Evolutionary conservation across 1,140 invertebrate genomes (phyloP), one percentile per base, ranked within the genome.

Genomic region (Drosophila arizonae): DNA sequence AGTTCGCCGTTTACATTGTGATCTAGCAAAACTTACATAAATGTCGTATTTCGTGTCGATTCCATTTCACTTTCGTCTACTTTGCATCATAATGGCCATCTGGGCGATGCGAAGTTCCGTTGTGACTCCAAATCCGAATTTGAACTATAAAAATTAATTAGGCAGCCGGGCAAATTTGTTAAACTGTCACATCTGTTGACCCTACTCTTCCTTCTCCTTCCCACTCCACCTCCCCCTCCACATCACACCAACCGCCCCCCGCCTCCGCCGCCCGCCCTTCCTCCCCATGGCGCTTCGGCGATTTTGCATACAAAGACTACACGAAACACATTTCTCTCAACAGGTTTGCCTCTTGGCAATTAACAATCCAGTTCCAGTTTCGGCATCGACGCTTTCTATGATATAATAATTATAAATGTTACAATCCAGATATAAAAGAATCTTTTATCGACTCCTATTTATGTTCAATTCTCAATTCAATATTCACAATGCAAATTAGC

Each of bases 21-120:
- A 57, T 54, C 52, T 64, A 56, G 52, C 67, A 5, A 71, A 61
- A 61, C 72, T 75, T 75, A 75, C 56, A 63, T 75, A 75, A 75
- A 55, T 62, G 11, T 33, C 39, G 21, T 62, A 10, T 41, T 24
- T 21, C 30, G 30, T 24, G 58, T 61, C 36, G 41, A 56, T 67
- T 51, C 56, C 74, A 87, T 79, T 79, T 84, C 79, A 87, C 82
- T 87, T 87, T 87, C 76, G 65, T 62, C 79, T 70, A 67, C 84
- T 77, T 87, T 87, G 84, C 79, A 87, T 88, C 60, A 87, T 55
- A 81, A 81, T 68, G 24, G 36, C 56, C 24, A n/a, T 61, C 39
- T 36, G 9, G 36, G 39, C 51, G 15, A 15, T 28, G 15, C 51
- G 43, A 28, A 70, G 58, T 63, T 69, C 66, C 66, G 66, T 68